A percentile compares a stretch with the other conserved stretches of the same genome.
Conservation (phyloP, 1,140 invertebrate species). For the Zophobas morio region DNA sequence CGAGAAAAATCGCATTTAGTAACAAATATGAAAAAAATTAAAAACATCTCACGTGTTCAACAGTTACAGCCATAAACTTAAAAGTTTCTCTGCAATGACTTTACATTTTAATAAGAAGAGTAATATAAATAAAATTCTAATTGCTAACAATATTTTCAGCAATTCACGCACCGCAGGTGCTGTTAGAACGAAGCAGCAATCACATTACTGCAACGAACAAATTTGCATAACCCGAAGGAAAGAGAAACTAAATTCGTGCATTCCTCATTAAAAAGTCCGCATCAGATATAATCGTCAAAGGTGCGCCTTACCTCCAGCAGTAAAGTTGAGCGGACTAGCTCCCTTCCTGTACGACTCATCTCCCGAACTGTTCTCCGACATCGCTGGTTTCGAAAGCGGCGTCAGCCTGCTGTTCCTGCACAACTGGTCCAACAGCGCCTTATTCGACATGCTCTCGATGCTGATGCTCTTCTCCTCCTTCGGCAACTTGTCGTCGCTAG, state of each 20-base stretch:
- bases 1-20: too few species aligned
- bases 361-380: constrained; percentile 59
- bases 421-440: constrained; percentile 80
- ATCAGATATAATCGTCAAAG: background rate
- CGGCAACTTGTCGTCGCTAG: constrained; percentile 56
- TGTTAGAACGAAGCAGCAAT: too few species aligned
- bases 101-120: too few species aligned
- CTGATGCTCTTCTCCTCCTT: constrained; percentile 66
- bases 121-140: too few species aligned
- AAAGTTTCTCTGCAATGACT: too few species aligned
- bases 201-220: too few species aligned
- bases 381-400: constrained; percentile 69
- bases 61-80: too few species aligned
- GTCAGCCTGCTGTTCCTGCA: constrained; percentile 75
- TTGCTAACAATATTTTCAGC: too few species aligned
- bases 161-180: too few species aligned
- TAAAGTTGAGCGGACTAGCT: constrained; percentile 63
- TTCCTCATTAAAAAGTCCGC: background rate
- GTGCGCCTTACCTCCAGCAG: constrained; percentile 47
- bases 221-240: background rate
- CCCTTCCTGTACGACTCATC: constrained; percentile 64
- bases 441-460: constrained; percentile 72
- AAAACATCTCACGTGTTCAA: too few species aligned
- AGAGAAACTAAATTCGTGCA: background rate
- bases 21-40: too few species aligned